Evolutionary conservation across 2,888 invertebrate species (phyloP), one percentile per base, ranked within the genome.

Genomic region (Phlogophora meticulosa): DNA sequence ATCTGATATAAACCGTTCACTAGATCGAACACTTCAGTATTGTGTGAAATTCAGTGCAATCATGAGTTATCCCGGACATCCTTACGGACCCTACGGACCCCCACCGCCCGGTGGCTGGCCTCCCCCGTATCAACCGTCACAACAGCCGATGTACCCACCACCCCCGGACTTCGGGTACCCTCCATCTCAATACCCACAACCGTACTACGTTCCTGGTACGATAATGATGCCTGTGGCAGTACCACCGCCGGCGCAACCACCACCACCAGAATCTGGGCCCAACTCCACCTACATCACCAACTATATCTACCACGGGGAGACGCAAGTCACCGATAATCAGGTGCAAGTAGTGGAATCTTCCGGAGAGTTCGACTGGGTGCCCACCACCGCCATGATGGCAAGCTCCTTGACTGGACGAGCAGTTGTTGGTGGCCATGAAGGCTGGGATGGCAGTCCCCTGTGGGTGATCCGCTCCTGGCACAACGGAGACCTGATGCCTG

Each of bases 381-480:
- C 94, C 0, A 90, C 94, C 0, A 95, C 94, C 0, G 86, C 94
- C 0, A 90, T 90, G 0, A 90, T 90, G 32, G 95, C 95, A 0
- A 85, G 82, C 1, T 83, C 87, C 15, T 72, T 95, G 15, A 86
- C 90, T 0, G 94, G 94, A 0, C 87, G 92, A 78, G 95, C 95
- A 0, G 94, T 96, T 0, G 87, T 93, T 0, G 95, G 94, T 0
- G 96, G 96, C 0, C 93, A 95, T 38, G 96, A 95, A 79, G 95
- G 94, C 0, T 95, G 95, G 94, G 95, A 96, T 49, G 94, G 95
- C 1, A 95, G 93, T 66, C 94, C 94, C 0, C 76, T 96, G 0
- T 96, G 95, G 94, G 93, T 96, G 15, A 95, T 95, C 61, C 84
- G 95, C 22, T 89, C 93, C 0, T 93, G 93, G 93, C 92, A 95